phyloP scores from a whole-genome alignment of 2,797 vertebrate species.

The Protonibea diacanthus region DNA sequence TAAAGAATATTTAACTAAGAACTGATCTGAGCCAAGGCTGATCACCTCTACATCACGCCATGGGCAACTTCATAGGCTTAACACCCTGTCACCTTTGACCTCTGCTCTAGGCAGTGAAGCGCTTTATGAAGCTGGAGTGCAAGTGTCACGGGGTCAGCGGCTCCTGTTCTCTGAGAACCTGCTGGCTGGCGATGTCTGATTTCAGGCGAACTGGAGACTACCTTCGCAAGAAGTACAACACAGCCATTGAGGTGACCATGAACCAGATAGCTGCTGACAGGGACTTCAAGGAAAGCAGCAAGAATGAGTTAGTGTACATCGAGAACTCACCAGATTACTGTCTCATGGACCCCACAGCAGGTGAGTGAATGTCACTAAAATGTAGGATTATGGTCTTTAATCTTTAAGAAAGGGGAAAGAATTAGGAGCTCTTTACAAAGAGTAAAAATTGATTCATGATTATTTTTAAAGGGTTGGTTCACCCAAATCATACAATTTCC shows the following conservation, averaged over 20 bases:
- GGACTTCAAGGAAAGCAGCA: constrained; percentile 92
- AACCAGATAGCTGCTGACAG: constrained; percentile 95
- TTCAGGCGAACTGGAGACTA: constrained; percentile 96
- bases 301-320: constrained; percentile 96
- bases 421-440: background rate
- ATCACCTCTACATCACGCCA: constrained; percentile 50
- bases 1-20: constrained; percentile 3
- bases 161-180: constrained; percentile 97
- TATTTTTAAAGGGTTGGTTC: background rate
- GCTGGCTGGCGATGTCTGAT: constrained; percentile 97
- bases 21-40: background rate
- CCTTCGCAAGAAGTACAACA: constrained; percentile 94
- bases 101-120: constrained; percentile 92
- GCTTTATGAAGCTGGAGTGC: constrained; percentile 98
- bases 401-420: background rate
- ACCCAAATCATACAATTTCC: background rate
- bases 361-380: constrained; percentile 72
- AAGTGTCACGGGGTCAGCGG: constrained; percentile 99
- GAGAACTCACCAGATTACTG: constrained; percentile 99
- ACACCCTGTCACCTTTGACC: constrained; percentile 75
- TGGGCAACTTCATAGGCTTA: constrained; percentile 59
- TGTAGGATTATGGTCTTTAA: background rate
- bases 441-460: background rate
- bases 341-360: constrained; percentile 93
- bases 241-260: constrained; percentile 95